Percentiles rank a stretch among this genome's conserved stretches.
These are phyloP conservation scores for Gymnoscopelus microlampas DNA, from an alignment of 2,797 vertebrate species.

Conservation along the genomic window DNA sequence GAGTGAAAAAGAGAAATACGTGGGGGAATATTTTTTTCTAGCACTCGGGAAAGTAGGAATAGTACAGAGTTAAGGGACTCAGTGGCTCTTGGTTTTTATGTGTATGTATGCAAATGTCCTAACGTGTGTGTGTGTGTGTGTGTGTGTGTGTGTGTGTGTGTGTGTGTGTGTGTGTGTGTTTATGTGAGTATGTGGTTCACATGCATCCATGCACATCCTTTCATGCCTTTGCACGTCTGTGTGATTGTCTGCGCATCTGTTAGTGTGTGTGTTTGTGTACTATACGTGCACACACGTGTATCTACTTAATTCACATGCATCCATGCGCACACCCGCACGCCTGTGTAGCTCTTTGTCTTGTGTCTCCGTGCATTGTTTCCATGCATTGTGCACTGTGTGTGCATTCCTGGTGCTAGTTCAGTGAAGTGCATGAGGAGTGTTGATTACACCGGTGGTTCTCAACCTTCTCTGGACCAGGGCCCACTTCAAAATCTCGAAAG, in stretches of 20 bases:
- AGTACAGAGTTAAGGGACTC: slow-evolving; percentile 44
- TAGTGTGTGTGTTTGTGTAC: slow-evolving; percentile 32
- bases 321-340: slow-evolving; percentile 16
- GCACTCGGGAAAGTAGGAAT: slow-evolving; percentile 39
- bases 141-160: not conserved
- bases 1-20: not conserved
- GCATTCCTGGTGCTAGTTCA: not conserved
- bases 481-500: too few species aligned
- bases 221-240: too few species aligned
- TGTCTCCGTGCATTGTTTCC: slow-evolving; percentile 24
- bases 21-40: slow-evolving; percentile 40
- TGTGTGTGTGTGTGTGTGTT: slow-evolving; percentile 10
- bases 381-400: slow-evolving; percentile 9
- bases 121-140: not conserved
- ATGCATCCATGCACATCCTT: not conserved
- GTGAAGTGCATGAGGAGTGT: too few species aligned
- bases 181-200: slow-evolving; percentile 8
- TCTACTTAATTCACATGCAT: not conserved
- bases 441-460: too few species aligned
- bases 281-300: too few species aligned
- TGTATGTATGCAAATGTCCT: not conserved
- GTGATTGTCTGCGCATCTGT: not conserved
- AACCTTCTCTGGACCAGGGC: too few species aligned
- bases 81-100: not conserved
- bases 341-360: slow-evolving; percentile 17